phyloP scores from a whole-genome alignment of 2,888 invertebrate species.

The Aspidiotus destructor region DNA sequence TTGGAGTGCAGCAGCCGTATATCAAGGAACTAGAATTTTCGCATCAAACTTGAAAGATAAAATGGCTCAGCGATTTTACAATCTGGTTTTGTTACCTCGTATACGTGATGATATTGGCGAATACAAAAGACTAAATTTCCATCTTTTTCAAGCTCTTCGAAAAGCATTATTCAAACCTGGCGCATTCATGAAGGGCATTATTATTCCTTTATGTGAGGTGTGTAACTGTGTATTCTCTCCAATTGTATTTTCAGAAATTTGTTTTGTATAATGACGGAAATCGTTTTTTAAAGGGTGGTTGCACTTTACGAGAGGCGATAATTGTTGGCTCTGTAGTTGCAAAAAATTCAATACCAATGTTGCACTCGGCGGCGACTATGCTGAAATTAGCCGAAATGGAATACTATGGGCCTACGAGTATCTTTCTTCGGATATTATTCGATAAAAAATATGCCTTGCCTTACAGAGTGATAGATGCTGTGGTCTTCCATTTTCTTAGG shows the following conservation, averaged over 20 bases:
- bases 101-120: constrained; percentile 91
- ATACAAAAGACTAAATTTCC: constrained; percentile 90
- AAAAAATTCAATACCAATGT: constrained; percentile 82
- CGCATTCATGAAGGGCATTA: constrained; percentile 89
- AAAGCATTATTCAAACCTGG: constrained; percentile 94
- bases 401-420: constrained; percentile 90
- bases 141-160: constrained; percentile 85
- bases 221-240: constrained; percentile 42
- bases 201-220: constrained; percentile 54
- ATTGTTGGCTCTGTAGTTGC: constrained; percentile 87
- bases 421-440: constrained; percentile 83
- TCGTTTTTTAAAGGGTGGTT: constrained; percentile 59
- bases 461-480: constrained; percentile 85
- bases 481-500: constrained; percentile 89
- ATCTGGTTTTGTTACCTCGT: constrained; percentile 81
- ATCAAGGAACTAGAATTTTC: constrained; percentile 89
- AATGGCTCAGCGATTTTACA: constrained; percentile 93
- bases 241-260: not conserved
- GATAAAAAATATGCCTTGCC: constrained; percentile 98
- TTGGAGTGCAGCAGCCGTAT: constrained; percentile 98
- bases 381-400: constrained; percentile 96
- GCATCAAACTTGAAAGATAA: constrained; percentile 92
- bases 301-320: constrained; percentile 89
- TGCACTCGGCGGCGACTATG: constrained; percentile 91
- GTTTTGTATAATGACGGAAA: not conserved